phyloP scores from a whole-genome alignment of 2,797 vertebrate species.

The Takifugu ocellatus region DNA sequence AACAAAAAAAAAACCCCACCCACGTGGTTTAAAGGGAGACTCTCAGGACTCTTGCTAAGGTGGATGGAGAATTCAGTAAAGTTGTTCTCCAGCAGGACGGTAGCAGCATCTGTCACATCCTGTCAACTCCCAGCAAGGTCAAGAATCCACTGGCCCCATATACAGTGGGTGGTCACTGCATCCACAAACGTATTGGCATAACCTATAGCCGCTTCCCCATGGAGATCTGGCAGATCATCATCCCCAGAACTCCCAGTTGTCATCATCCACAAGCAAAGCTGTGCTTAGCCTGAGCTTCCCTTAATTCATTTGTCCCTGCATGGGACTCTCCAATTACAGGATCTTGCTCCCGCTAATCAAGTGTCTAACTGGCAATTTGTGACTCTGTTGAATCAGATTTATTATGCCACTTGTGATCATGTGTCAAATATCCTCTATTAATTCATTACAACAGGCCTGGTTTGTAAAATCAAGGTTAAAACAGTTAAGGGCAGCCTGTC shows the following conservation, averaged over 20 bases:
- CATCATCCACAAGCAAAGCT: conserved; percentile 8
- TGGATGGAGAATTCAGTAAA: conserved; percentile 8
- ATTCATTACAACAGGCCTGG: conserved; percentile 31
- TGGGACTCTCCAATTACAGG: conserved; percentile 20
- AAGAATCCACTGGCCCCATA: conserved; percentile 14
- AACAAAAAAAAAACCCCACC: not conserved
- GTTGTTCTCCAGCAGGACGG: conserved; percentile 9
- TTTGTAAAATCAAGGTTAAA: conserved; percentile 7
- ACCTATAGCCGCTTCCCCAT: conserved; percentile 7
- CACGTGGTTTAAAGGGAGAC: not conserved
- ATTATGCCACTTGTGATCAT: conserved; percentile 29
- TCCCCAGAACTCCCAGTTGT: conserved; percentile 3
- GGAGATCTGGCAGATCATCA: conserved; percentile 26
- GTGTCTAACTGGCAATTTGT: conserved; percentile 44
- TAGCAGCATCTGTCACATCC: conserved; percentile 3
- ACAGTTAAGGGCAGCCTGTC: no score
- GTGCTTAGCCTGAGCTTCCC: conserved; percentile 16
- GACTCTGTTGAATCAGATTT: conserved; percentile 32
- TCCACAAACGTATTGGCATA: conserved; percentile 9
- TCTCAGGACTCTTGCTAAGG: conserved; percentile 1
- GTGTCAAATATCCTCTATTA: conserved; percentile 17
- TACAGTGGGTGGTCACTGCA: conserved; percentile 7
- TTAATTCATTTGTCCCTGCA: conserved; percentile 6
- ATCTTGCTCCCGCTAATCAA: conserved; percentile 34
- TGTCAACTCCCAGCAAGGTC: conserved; percentile 15